Conservation (phyloP, 2,888 invertebrate genomes). For the Ecliptopera silaceata region DNA sequence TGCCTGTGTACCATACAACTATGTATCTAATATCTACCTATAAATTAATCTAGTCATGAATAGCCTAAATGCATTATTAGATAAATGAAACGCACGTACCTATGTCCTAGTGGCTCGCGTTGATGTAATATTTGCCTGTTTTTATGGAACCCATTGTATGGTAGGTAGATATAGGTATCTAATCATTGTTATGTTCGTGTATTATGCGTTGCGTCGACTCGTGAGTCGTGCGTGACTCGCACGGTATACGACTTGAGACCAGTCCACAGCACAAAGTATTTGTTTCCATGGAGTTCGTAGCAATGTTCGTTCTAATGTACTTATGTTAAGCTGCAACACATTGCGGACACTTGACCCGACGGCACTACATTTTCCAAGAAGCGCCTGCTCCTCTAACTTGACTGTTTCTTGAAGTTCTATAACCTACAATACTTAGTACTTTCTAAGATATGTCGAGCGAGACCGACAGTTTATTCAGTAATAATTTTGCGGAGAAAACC, state of each 20-base stretch:
- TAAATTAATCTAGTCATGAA: too few relatives aligned
- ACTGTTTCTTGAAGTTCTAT: too few relatives aligned
- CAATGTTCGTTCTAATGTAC: constrained; percentile 10
- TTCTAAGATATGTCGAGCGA: too few relatives aligned
- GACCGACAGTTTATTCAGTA: too few relatives aligned
- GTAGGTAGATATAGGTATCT: too few relatives aligned
- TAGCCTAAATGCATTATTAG: not conserved
- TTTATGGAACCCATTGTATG: not conserved
- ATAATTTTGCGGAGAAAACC: too few relatives aligned
- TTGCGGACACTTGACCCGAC: not conserved
- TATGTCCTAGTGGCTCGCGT: not conserved
- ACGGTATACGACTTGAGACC: constrained; percentile 18
- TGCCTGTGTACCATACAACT: too few relatives aligned
- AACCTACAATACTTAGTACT: too few relatives aligned
- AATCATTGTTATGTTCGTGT: constrained; percentile 1
- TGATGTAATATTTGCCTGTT: not conserved
- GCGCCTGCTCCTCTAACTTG: too few relatives aligned
- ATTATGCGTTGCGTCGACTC: constrained; percentile 11
- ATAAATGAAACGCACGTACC: not conserved
- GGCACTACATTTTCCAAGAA: not conserved
- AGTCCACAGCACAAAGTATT: constrained; percentile 15
- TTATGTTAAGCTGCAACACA: not conserved
- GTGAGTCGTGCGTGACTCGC: constrained; percentile 14
- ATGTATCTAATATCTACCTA: too few relatives aligned
- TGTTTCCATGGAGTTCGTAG: constrained; percentile 3